Conservation (phyloP, 2,113 vertebrate species). For the Peucedramus taeniatus region DNA sequence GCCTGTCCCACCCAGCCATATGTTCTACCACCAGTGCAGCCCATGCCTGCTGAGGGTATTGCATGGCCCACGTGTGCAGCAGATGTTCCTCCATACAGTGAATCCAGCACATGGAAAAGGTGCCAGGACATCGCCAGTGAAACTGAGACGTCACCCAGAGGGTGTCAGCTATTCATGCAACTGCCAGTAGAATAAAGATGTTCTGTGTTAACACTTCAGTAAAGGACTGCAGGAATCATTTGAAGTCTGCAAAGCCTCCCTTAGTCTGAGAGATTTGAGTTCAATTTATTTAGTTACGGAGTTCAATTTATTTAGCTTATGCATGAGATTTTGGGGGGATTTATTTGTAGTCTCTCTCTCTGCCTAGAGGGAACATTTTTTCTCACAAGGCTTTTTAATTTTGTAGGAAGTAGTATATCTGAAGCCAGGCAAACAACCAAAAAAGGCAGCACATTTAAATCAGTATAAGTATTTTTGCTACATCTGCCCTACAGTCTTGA, state of each 20-base stretch:
- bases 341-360: not conserved
- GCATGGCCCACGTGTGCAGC: not conserved
- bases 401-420: not conserved
- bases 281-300: conserved; percentile 12
- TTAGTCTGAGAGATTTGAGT: conserved; percentile 22
- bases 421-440: not conserved
- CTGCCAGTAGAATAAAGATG: not conserved
- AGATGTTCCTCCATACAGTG: not conserved
- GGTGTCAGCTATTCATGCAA: not conserved
- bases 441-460: not conserved
- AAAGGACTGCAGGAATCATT: conserved; percentile 12
- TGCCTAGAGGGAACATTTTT: not conserved
- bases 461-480: not conserved
- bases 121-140: not conserved
- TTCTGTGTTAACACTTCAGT: conserved; percentile 19
- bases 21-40: not conserved
- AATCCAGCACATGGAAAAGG: not conserved
- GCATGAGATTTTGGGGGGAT: not conserved
- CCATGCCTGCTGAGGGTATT: not conserved
- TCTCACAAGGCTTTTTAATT: not conserved
- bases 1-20: not conserved
- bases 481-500: not conserved
- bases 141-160: not conserved
- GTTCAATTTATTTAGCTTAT: conserved; percentile 45
- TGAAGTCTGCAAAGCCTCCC: conserved; percentile 27